Percentiles rank a stretch among this genome's conserved stretches.
These are phyloP conservation scores for Fringilla coelebs DNA, from an alignment of 2,797 vertebrate species.

Conservation along the genomic window DNA sequence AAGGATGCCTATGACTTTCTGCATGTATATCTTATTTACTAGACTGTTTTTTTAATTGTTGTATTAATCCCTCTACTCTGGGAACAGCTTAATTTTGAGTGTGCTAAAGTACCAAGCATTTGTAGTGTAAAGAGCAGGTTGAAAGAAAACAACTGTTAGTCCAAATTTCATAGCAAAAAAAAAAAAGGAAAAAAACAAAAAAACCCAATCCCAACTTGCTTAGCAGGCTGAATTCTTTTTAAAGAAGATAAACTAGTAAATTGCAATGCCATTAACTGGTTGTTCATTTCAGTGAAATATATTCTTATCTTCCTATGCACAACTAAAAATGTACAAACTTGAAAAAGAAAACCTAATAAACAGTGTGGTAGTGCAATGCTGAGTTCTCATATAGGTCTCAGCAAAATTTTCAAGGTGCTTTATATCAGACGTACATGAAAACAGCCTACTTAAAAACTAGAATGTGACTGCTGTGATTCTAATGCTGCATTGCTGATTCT, in stretches of 20 bases:
- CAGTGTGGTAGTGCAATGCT: background rate
- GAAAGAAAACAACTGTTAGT: constrained; percentile 29
- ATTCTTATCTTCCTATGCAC: constrained; percentile 10
- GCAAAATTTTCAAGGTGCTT: constrained; percentile 56
- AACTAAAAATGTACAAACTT: constrained; percentile 32
- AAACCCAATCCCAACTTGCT: background rate
- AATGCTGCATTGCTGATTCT: constrained; percentile 84
- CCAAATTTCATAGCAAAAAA: constrained; percentile 21
- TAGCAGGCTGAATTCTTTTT: constrained; percentile 21
- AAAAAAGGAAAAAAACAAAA: background rate
- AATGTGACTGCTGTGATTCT: constrained; percentile 68
- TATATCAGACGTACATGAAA: constrained; percentile 70
- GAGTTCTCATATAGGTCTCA: constrained; percentile 18
- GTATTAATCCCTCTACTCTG: constrained; percentile 56
- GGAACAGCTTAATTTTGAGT: constrained; percentile 55
- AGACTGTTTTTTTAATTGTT: constrained; percentile 49
- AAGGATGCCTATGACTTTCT: constrained; percentile 65
- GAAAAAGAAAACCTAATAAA: constrained; percentile 23
- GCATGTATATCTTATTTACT: constrained; percentile 67
- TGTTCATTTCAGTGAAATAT: constrained; percentile 40
- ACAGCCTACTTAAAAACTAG: constrained; percentile 76
- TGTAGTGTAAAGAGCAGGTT: constrained; percentile 52
- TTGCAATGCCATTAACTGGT: constrained; percentile 24
- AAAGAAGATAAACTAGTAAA: constrained; percentile 32
- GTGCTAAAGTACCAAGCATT: constrained; percentile 53